These are phyloP conservation scores for Phrynocephalus guinanensis DNA, from an alignment of 2,797 vertebrate genomes.

Conservation along the genomic window DNA sequence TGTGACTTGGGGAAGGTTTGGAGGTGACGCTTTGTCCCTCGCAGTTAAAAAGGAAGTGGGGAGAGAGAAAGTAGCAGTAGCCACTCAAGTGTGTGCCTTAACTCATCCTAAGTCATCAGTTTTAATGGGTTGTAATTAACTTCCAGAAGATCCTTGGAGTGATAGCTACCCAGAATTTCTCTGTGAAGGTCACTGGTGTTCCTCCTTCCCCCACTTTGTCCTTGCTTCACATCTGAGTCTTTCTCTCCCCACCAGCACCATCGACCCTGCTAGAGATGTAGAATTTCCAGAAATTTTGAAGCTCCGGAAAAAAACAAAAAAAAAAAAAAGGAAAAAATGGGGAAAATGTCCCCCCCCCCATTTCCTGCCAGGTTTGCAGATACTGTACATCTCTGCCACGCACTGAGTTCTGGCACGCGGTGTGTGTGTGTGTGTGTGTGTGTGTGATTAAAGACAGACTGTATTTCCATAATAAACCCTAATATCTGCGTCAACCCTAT, in stretches of 20 bases:
- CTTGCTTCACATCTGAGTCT: background rate
- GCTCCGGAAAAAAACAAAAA: too few relatives aligned
- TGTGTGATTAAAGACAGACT: too few relatives aligned
- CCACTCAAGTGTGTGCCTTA: background rate
- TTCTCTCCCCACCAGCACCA: background rate
- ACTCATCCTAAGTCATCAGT: conserved; percentile 8
- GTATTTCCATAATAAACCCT: too few relatives aligned
- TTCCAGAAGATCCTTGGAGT: background rate
- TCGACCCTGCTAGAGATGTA: too few relatives aligned
- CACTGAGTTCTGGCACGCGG: too few relatives aligned
- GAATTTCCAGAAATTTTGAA: too few relatives aligned
- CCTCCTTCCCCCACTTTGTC: background rate
- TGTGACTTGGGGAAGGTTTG: conserved; percentile 28
- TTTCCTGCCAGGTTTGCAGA: too few relatives aligned
- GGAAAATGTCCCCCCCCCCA: background rate
- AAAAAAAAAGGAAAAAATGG: too few relatives aligned
- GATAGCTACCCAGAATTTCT: background rate
- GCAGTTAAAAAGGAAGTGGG: background rate
- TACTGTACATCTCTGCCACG: too few relatives aligned
- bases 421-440: too few relatives aligned
- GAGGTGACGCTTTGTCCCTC: conserved; percentile 24
- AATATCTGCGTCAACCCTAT: background rate
- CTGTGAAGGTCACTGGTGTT: background rate
- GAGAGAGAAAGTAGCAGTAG: background rate
- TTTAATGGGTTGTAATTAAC: rapidly evolving